These are phyloP conservation scores for Climacteris rufus DNA, from an alignment of 2,113 vertebrate genomes.

Conservation along the genomic window DNA sequence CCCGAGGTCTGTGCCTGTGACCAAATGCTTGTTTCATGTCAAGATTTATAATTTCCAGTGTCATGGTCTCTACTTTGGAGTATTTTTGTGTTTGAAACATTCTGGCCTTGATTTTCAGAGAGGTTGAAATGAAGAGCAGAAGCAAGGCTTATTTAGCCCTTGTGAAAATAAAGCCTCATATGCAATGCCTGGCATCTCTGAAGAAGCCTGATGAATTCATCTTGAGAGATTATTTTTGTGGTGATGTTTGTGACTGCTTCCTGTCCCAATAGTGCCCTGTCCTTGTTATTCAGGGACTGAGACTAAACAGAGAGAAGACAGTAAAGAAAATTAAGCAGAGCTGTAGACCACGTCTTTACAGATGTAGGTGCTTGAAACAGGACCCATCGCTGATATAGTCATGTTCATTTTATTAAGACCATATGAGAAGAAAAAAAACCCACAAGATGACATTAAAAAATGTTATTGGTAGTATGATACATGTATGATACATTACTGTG, in stretches of 20 bases:
- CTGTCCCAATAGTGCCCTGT: background rate
- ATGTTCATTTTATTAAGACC: background rate
- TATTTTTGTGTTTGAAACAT: background rate
- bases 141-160: background rate
- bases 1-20: background rate
- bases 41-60: background rate
- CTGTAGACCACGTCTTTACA: background rate
- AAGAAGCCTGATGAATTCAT: background rate
- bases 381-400: background rate
- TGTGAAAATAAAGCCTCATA: background rate
- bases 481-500: background rate
- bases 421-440: background rate
- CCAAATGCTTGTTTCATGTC: background rate
- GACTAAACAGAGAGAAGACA: background rate
- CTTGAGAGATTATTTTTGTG: background rate
- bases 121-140: constrained; percentile 27
- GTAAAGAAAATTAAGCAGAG: background rate
- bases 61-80: background rate
- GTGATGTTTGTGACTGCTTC: background rate
- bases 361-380: background rate
- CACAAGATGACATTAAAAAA: background rate
- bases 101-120: background rate
- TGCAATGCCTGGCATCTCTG: background rate
- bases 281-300: background rate
- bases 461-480: background rate